These are phyloP conservation scores for Typhlomys cinereus DNA, from an alignment of 2,113 vertebrate genomes.

Conservation along the genomic window DNA sequence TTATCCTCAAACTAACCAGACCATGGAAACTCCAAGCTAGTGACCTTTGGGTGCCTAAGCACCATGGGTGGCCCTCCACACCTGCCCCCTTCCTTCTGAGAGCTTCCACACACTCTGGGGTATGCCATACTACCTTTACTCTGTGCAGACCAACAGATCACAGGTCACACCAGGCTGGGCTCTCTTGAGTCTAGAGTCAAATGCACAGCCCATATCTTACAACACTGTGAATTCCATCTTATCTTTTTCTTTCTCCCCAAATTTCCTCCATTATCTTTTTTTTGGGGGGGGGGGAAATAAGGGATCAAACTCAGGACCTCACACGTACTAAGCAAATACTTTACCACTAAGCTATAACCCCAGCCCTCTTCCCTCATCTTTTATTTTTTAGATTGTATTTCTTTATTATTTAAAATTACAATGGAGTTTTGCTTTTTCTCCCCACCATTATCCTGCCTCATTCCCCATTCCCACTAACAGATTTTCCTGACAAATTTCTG, in stretches of 20 bases:
- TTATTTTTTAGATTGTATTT: neutral
- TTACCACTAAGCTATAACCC: neutral
- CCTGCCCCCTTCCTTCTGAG: neutral
- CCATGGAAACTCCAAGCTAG: neutral
- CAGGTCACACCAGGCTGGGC: neutral
- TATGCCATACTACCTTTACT: rapidly evolving
- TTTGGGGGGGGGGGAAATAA: neutral
- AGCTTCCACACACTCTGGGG: neutral
- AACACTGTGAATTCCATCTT: neutral
- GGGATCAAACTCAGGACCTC: neutral
- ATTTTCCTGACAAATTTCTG: no score
- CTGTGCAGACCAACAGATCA: neutral
- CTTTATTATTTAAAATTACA: neutral
- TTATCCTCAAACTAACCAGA: neutral
- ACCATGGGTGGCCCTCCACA: no score
- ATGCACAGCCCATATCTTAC: neutral
- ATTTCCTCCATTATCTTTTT: neutral
- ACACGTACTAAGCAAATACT: neutral
- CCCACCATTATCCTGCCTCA: no score
- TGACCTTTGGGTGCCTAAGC: rapidly evolving
- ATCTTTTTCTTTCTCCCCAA: neutral
- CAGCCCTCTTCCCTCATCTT: neutral
- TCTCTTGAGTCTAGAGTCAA: neutral
- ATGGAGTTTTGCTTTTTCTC: no score
- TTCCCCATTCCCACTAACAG: neutral